Base-by-base conservation (phyloP, 2,888 invertebrate genomes). In the Drosophila atroscutellata region DNA sequence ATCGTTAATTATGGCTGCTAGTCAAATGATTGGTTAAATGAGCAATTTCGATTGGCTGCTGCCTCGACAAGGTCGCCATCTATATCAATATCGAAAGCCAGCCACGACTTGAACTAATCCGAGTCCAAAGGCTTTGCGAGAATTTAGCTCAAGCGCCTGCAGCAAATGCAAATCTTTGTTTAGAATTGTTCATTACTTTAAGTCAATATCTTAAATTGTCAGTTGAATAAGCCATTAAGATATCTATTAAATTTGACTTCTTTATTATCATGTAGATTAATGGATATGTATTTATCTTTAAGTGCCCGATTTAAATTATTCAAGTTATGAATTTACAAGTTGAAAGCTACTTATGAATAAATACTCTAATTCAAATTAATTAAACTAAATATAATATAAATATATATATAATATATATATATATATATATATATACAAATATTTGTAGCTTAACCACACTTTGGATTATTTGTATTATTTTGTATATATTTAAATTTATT, bases 21-120 rank as follows among this genome's bases (percentile, higher is more conserved):
- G 71, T 66, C 72, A 77, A 83, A 88, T 75, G 77, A 75, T 77
- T 74, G 59, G 66, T 58, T 83, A 66, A 75, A 67, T 68, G 66
- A 37, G 32, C 59, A 67, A 63, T 36, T 64, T 32, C 50, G 34
- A 68, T 60, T 68, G 65, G 52, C 26, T 64, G 57, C 39, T 32
- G 45, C 36, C 39, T 18, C 45, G 55, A 74, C 83, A 83, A 86
- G 86, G 84, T 77, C 68, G 63, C 52, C 62, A 18, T 42, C 36
- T 71, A 11, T 49, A 39, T 32, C 26, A 34, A 37, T 55, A 55
- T 56, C 36, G 20, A 57, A 57, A 58, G 47, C 56, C 49, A 66
- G 81, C 77, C 81, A 77, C 78, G 81, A 80, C 45, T 65, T 54
- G 18, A 30, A 36, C 56, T 47, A 37, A 47, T 55, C 24, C 54